Evolutionary conservation across 1,140 invertebrate species (phyloP).

Genomic region (Neodiprion fabricii): DNA sequence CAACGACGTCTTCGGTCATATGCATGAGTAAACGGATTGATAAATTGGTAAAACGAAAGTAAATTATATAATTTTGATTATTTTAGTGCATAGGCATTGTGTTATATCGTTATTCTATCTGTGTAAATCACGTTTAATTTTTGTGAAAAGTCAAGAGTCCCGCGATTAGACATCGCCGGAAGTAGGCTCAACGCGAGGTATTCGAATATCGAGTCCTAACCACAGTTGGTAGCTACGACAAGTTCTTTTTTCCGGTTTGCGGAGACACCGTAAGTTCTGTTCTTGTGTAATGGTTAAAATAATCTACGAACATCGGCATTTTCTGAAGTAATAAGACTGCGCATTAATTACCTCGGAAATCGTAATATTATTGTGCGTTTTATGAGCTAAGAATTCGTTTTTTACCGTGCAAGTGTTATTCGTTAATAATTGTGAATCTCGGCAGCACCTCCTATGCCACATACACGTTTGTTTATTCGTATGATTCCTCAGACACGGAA

Average conservation of each 20-base stretch:
- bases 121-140: too few species aligned
- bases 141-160: too few species aligned
- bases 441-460: background rate
- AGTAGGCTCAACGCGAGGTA: background rate
- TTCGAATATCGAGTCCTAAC: background rate
- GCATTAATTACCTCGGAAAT: background rate
- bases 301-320: slow-evolving; percentile 1
- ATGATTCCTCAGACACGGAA: background rate
- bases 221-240: background rate
- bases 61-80: too few species aligned
- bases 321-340: background rate
- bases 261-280: slow-evolving; percentile 8
- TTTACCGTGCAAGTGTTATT: background rate
- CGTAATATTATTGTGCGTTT: background rate
- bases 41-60: too few species aligned
- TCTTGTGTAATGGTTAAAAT: background rate
- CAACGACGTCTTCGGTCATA: too few species aligned
- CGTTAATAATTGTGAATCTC: background rate
- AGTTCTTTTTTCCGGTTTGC: slow-evolving; percentile 12
- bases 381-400: background rate
- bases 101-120: too few species aligned
- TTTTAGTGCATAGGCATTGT: too few species aligned
- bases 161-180: background rate
- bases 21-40: too few species aligned
- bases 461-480: slow-evolving; percentile 1